Evolutionary conservation across 2,113 vertebrate species (phyloP), one percentile per base, ranked within the genome.

Genomic region (Cyprinodon brontotheroides): DNA sequence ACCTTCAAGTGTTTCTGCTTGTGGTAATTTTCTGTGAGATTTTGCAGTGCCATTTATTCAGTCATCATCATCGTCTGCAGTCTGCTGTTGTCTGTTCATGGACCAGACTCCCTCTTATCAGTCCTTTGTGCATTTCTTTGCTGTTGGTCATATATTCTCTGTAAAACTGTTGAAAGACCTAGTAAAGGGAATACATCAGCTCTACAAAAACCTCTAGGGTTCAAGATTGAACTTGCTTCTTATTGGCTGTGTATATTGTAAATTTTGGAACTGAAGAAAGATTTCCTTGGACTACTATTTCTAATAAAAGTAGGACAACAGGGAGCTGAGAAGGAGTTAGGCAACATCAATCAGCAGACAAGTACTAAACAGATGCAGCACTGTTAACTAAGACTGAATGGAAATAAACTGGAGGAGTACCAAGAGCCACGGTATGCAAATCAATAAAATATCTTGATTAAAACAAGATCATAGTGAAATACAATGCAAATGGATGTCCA

Each of bases 21-120:
- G 61, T 61, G 59, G 60, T 74, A 76, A 77, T 68, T 89, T 76
- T 78, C 75, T 82, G 77, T 82, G 68, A 62, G 61, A 68, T 82
- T 77, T 69, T 41, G 70, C 61, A 65, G 0, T 70, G 68, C 61
- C 83, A 78, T 89, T 78, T 80, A 78, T 80, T 85, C 85, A 86
- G 74, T 80, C 72, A 5, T 43, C 79, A 78, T 72, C 88, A 86
- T 75, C 84, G 86, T 86, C 74, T 78, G 66, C 36, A 66, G 61
- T 40, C 50, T 48, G 61, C 64, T 75, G 50, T 79, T 87, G 81
- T 88, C 74, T 65, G n/a, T 83, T 86, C 78, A 81, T 80, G 60
- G 22, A 62, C 38, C 8, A 37, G 6, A 61, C 72, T 63, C 62
- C 61, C n/a, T 20, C 47, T 73, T 68, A 60, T 64, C 73, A 68